These are phyloP conservation scores for Gandaritis pyraliata DNA, from an alignment of 2,888 invertebrate genomes.

Conservation along the genomic window DNA sequence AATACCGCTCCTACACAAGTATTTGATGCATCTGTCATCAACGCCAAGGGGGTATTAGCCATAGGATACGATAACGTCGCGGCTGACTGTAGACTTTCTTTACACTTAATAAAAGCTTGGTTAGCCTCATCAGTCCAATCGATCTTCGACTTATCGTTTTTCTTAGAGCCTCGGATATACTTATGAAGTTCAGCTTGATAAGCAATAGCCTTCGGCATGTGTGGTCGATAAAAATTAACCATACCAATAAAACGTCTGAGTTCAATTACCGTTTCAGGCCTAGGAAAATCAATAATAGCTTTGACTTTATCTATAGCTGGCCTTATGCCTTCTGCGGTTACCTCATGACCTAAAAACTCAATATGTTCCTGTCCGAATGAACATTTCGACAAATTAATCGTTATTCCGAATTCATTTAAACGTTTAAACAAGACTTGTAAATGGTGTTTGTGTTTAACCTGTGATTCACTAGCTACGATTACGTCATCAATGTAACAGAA, in stretches of 20 bases:
- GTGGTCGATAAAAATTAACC: neutral
- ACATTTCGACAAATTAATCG: neutral
- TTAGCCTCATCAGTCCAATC: neutral
- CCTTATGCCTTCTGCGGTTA: neutral
- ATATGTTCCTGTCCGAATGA: neutral
- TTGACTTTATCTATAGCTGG: neutral
- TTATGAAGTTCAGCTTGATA: neutral
- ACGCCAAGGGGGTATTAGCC: neutral
- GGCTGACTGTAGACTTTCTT: neutral
- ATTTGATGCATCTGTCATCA: neutral
- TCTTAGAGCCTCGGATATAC: neutral
- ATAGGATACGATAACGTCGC: neutral
- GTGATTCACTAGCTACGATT: neutral
- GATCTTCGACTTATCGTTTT: neutral
- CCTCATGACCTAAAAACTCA: neutral
- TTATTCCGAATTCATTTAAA: neutral
- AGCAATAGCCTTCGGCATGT: neutral
- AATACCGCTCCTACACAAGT: neutral
- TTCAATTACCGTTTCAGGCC: neutral
- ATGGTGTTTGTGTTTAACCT: too few relatives aligned
- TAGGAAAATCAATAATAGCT: neutral
- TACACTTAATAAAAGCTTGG: neutral
- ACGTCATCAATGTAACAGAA: neutral
- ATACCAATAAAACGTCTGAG: neutral
- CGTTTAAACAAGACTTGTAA: neutral